These are phyloP conservation scores for Limnephilus lunatus DNA, from an alignment of 2,888 invertebrate species.

Conservation along the genomic window DNA sequence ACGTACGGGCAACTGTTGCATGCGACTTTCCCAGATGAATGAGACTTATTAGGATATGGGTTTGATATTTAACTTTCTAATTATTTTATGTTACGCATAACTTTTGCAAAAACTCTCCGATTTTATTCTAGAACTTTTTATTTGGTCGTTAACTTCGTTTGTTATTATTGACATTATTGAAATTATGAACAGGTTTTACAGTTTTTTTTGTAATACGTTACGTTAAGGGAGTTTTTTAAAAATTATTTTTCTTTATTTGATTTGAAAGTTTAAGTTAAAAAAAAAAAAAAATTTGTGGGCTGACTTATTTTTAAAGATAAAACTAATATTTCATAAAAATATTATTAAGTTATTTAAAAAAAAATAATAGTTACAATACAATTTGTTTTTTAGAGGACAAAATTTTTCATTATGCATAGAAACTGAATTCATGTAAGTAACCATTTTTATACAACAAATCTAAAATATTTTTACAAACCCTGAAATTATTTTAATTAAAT, in stretches of 20 bases:
- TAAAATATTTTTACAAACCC: neutral
- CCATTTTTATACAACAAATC: neutral
- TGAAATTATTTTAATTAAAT: neutral
- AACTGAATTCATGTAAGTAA: neutral
- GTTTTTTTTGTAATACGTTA: neutral
- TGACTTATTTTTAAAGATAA: no score
- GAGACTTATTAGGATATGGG: conserved; percentile 23
- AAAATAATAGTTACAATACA: no score
- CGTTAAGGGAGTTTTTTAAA: neutral
- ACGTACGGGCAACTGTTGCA: conserved; percentile 54
- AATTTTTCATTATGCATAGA: neutral
- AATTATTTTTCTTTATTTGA: neutral
- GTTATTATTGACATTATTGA: neutral
- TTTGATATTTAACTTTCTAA: neutral
- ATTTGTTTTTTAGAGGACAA: neutral
- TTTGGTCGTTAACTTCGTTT: neutral
- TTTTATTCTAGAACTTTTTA: neutral
- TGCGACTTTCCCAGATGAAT: conserved; percentile 6
- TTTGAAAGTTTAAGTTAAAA: neutral
- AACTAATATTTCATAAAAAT: no score
- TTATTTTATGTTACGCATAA: neutral
- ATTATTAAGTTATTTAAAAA: no score
- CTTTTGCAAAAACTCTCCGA: neutral
- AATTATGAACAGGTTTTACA: neutral
- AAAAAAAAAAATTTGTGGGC: neutral